A percentile compares a stretch with the other conserved stretches of the same genome.
These are phyloP conservation scores for Condylostylus longicornis DNA, from an alignment of 1,140 invertebrate genomes.

Conservation along the genomic window DNA sequence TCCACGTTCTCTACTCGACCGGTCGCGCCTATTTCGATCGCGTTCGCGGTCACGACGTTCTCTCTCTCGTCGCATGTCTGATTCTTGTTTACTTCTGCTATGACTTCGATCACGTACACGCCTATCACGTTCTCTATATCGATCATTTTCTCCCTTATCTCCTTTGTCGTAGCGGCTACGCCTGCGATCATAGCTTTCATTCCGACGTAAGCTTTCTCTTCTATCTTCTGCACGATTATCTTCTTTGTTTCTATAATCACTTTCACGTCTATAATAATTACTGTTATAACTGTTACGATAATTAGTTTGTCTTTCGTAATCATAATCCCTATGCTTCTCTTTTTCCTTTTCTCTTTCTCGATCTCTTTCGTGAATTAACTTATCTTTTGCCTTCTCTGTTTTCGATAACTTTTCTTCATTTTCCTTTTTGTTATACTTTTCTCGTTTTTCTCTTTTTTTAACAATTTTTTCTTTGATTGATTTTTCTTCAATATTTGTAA, in stretches of 20 bases:
- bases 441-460: background rate
- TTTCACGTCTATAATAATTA: no score
- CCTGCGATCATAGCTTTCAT: conserved; percentile 13
- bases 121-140: conserved; percentile 19
- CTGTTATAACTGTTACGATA: no score
- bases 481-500: background rate
- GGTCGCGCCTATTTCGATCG: conserved; percentile 16
- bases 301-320: conserved; percentile 20
- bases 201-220: conserved; percentile 9
- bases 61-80: conserved; percentile 21
- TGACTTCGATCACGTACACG: conserved; percentile 21
- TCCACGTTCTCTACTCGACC: conserved; percentile 21
- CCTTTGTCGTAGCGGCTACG: conserved; percentile 21
- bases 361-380: no score
- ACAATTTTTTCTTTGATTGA: background rate
- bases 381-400: no score
- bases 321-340: conserved; percentile 28
- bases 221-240: conserved; percentile 10
- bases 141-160: conserved; percentile 4
- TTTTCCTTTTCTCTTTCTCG: no score
- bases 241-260: conserved; percentile 12
- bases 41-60: conserved; percentile 18
- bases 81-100: conserved; percentile 28
- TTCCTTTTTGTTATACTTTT: no score
- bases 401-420: no score